Percentiles rank a stretch among this genome's conserved stretches.
Conservation (phyloP, 2,113 vertebrate genomes). For the Henicopernis longicauda region DNA sequence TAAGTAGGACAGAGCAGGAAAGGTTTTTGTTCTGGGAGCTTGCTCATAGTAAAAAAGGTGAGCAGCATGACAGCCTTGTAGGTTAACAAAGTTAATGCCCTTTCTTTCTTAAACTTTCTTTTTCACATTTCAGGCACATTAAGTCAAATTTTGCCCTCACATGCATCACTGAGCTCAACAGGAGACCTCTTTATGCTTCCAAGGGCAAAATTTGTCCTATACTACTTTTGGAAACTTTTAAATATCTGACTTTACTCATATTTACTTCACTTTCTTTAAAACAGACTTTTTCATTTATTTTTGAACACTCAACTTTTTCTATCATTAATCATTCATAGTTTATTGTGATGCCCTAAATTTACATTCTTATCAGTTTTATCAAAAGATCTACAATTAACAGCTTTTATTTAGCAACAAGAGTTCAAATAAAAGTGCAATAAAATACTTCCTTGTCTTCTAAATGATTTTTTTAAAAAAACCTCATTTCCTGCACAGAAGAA, state of each 20-base stretch:
- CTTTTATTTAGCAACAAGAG: neutral
- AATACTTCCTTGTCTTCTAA: neutral
- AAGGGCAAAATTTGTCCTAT: constrained; percentile 7
- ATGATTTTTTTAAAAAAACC: neutral
- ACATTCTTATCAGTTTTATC: neutral
- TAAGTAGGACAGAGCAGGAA: neutral
- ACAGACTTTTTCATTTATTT: neutral
- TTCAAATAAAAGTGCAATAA: neutral
- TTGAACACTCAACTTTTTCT: neutral
- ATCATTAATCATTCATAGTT: neutral
- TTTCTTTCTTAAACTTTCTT: neutral
- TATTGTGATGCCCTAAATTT: neutral
- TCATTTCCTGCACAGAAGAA: neutral
- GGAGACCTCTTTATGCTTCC: constrained; percentile 3
- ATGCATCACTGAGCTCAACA: constrained; percentile 44
- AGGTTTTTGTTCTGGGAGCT: neutral
- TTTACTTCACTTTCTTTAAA: neutral
- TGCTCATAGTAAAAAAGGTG: neutral
- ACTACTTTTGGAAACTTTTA: neutral
- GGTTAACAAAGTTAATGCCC: neutral
- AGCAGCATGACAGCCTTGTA: neutral
- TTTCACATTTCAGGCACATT: neutral
- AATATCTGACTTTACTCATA: neutral
- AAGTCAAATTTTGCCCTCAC: constrained; percentile 24
- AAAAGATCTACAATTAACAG: neutral